Conservation (phyloP, 2,888 invertebrate genomes). For the Tachina lurida region DNA sequence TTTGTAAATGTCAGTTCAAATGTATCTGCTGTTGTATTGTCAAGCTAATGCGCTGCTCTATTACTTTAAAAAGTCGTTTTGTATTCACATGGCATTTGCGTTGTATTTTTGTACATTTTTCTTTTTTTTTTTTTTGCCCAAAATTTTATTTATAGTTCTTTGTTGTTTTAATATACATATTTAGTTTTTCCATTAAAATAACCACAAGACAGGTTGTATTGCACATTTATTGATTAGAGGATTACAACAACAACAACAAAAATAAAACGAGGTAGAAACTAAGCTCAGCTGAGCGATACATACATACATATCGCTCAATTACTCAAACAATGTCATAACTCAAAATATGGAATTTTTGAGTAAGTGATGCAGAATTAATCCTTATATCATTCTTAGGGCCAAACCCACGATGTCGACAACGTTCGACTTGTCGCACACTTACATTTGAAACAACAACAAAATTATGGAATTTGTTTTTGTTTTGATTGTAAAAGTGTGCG, state of each 20-base stretch:
- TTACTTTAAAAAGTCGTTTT: slow-evolving; percentile 68
- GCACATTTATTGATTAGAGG: slow-evolving; percentile 27
- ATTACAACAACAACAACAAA: background rate
- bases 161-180: slow-evolving; percentile 54
- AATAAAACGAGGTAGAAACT: no score
- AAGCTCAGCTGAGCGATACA: background rate
- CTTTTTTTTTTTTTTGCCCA: background rate
- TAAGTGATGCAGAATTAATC: no score
- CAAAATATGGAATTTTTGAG: no score
- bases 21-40: slow-evolving; percentile 58
- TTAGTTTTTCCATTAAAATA: slow-evolving; percentile 38
- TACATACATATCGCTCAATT: no score
- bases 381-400: no score
- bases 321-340: no score
- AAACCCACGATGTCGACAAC: no score
- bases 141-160: slow-evolving; percentile 61
- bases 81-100: slow-evolving; percentile 69
- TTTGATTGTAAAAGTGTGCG: no score
- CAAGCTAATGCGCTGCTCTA: slow-evolving; percentile 68
- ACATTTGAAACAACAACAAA: no score
- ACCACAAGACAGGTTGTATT: slow-evolving; percentile 31
- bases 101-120: slow-evolving; percentile 21
- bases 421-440: no score
- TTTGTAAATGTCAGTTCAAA: slow-evolving; percentile 53
- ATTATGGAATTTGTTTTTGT: no score